Evolutionary conservation across 2,888 invertebrate species (phyloP), one percentile per base, ranked within the genome.

Genomic region (Torymus tubicola): DNA sequence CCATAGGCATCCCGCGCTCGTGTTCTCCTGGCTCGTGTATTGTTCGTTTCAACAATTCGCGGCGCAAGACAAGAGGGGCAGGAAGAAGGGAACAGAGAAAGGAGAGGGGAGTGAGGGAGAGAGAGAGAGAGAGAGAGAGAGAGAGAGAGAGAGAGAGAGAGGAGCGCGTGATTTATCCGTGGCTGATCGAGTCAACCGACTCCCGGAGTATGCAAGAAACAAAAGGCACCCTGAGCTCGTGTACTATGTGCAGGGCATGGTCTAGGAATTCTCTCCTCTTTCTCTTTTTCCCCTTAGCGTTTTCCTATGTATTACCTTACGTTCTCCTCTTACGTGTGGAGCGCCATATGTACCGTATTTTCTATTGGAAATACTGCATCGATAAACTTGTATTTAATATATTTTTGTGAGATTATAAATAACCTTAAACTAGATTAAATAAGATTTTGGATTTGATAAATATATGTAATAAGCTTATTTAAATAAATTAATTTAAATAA

Each of bases 131-230:
- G 57, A 57, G 18, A 21, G 68, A 71, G 65, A 58, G 61, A 14
- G 21, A 55, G 18, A 8, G 21, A 52, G 57, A 24, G 42, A 18
- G 31, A 58, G 14, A 68, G 8, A n/a, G 64, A 21, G 50, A 55
- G 16, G 14, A 61, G 42, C 70, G 60, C 83, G 83, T 84, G 83
- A 84, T 83, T 83, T 84, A 83, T 80, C 81, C 81, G 65, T 78
- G 63, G 79, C 68, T 78, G 83, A 78, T 78, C 79, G 77, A 80
- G 71, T 83, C 82, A 73, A 81, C 69, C 82, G 76, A 70, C 72
- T 80, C 57, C 78, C 74, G 73, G 42, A 50, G 58, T 16, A 52
- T 55, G 78, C 76, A 81, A 77, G 82, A 78, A 65, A 80, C 81
- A 81, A 78, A 83, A 83, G 82, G 81, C 81, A 80, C 74, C 14